Evolutionary conservation across 2,113 vertebrate species (phyloP).

Genomic region (Conger conger): DNA sequence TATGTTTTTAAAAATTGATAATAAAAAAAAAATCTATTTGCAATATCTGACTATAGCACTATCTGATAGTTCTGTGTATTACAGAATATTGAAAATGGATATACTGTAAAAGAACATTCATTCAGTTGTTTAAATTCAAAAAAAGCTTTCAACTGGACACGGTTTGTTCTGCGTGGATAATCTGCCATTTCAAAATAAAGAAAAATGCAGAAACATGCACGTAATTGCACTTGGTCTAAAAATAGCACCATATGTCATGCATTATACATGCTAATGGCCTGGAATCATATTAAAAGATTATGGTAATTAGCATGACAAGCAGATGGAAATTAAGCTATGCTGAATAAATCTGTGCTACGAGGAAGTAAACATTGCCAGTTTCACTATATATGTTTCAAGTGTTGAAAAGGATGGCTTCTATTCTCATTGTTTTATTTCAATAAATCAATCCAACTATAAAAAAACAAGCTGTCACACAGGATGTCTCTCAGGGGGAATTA

Average conservation of each 20-base stretch:
- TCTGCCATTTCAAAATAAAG: not conserved
- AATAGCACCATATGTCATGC: slow-evolving; percentile 37
- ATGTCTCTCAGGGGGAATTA: no score
- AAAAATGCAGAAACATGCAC: slow-evolving; percentile 4
- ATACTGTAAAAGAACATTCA: not conserved
- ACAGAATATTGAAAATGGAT: not conserved
- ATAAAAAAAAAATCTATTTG: no score
- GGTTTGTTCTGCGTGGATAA: not conserved
- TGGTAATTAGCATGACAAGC: slow-evolving; percentile 39
- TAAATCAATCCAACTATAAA: not conserved
- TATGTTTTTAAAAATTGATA: no score
- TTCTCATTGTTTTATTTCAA: not conserved
- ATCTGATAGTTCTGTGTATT: no score
- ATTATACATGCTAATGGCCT: slow-evolving; percentile 42
- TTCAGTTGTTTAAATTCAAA: not conserved
- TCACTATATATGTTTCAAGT: slow-evolving; percentile 15
- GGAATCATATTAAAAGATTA: slow-evolving; percentile 41
- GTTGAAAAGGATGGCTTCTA: not conserved
- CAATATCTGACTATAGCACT: no score
- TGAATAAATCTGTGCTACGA: slow-evolving; percentile 26
- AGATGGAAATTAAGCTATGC: slow-evolving; percentile 43
- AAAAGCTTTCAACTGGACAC: not conserved
- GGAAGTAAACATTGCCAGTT: slow-evolving; percentile 21
- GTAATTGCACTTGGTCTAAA: slow-evolving; percentile 34
- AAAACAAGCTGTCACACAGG: not conserved